Percentiles rank a stretch among this genome's conserved stretches.
These are phyloP conservation scores for Diplodus sargus DNA, from an alignment of 2,797 vertebrate species.

Conservation along the genomic window DNA sequence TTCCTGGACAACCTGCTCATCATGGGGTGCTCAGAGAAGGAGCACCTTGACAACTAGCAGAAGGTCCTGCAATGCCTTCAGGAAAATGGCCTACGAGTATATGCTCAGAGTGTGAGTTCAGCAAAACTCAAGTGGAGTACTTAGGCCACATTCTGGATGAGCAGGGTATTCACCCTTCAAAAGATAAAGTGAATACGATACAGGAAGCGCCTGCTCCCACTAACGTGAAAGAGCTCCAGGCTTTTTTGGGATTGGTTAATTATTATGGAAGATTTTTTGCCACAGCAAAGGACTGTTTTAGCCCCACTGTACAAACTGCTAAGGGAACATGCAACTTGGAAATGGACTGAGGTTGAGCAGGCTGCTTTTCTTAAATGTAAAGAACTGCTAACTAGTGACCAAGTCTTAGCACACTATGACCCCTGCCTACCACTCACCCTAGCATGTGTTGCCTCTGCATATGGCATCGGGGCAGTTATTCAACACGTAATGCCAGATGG, in stretches of 20 bases:
- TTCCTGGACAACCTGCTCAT: no score
- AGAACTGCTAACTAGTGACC: not conserved
- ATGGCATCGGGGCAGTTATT: conserved; percentile 6
- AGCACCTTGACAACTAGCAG: no score
- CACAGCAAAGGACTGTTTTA: not conserved
- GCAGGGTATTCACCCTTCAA: no score
- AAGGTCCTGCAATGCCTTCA: no score
- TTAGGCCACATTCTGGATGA: no score
- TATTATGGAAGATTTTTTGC: conserved; percentile 8
- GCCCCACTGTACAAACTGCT: conserved; percentile 1
- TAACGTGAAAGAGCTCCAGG: not conserved
- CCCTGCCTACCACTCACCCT: not conserved
- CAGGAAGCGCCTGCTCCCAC: no score
- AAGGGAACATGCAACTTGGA: not conserved
- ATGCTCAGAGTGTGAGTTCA: no score
- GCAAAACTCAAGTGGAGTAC: no score
- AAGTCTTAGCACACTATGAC: not conserved
- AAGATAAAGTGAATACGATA: no score
- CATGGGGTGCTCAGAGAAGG: no score
- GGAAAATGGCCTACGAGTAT: no score
- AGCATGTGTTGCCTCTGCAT: conserved; percentile 8
- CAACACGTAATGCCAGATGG: not conserved
- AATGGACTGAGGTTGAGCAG: not conserved
- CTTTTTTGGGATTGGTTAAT: no score
- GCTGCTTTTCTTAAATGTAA: not conserved